Evolutionary conservation across 2,888 invertebrate genomes (phyloP), one percentile per base, ranked within the genome.

Genomic region (Stegophylla sp.): DNA sequence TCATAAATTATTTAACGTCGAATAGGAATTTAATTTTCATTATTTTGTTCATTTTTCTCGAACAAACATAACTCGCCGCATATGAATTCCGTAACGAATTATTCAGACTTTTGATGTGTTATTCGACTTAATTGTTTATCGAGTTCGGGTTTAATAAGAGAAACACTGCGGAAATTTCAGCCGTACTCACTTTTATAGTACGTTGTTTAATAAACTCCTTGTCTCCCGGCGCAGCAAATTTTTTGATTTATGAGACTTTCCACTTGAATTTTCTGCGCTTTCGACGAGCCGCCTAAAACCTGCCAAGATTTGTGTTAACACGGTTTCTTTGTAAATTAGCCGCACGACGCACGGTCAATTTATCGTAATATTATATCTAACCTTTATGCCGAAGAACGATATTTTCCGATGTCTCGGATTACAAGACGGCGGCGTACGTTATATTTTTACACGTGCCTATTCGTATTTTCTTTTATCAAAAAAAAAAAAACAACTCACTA

Each of bases 41-140:
- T 34, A 34, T 34, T 34, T 34, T 34, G 7, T n/a, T n/a, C n/a
- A n/a, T n/a, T n/a, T n/a, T n/a, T n/a, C n/a, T n/a, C n/a, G 7
- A 34, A 34, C 4, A 34, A 34, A 34, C 34, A 34, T n/a, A n/a
- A n/a, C 34, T 34, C 34, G 7, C 4, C 7, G 34, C 34, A 34
- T 34, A 34, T 34, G 7, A 34, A 34, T 34, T 34, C 17, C 17
- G 51, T 51, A 17, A n/a, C n/a, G n/a, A 51, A 51, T 17, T 51
- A 51, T 51, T 51, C 17, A 26, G 26, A 13, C 9, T 12, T 59
- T n/a, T 17, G 2, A 34, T 28, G 3, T 9, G n/a, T 34, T 1
- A 63, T 63, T 63, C 9, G 17, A 63, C 15, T 61, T 28, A n/a
- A n/a, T 61, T 28, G 28, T 63, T 34, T 63, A 34, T 63, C 28